A percentile compares a stretch with the other conserved stretches of the same genome.
Evolutionary conservation across 2,888 invertebrate species (phyloP).

Genomic region (Tricholauxania praeusta): DNA sequence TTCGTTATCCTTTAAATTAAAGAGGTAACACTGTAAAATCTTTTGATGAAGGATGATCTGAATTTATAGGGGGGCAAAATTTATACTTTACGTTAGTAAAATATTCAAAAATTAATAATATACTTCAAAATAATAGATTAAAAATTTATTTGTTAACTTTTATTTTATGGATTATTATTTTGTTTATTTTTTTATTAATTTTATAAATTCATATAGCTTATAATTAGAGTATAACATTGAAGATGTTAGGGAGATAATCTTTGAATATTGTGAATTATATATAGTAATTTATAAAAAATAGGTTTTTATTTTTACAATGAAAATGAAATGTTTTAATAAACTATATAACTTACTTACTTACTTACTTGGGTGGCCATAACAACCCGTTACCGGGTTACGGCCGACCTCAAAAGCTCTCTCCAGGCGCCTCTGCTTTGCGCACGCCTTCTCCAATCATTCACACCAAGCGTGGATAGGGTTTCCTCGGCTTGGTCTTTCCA

Average conservation of each 20-base stretch:
- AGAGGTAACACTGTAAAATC: constrained; percentile 66
- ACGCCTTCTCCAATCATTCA: too few species aligned
- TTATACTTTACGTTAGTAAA: constrained; percentile 64
- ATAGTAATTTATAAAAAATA: constrained; percentile 61
- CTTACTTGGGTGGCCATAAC: too few species aligned
- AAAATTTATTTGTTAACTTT: constrained; percentile 69
- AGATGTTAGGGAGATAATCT: constrained; percentile 66
- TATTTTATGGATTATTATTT: constrained; percentile 62
- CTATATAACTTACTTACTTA: too few species aligned
- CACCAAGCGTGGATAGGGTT: too few species aligned
- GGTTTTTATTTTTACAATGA: constrained; percentile 73
- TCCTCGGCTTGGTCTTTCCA: too few species aligned
- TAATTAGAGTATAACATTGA: constrained; percentile 68
- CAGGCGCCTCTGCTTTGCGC: too few species aligned
- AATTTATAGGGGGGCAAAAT: constrained; percentile 69
- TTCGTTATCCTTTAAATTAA: constrained; percentile 41
- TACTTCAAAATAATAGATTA: constrained; percentile 69
- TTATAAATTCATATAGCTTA: constrained; percentile 65
- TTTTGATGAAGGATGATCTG: constrained; percentile 70
- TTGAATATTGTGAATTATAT: constrained; percentile 55
- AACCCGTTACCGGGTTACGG: too few species aligned
- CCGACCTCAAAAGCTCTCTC: too few species aligned
- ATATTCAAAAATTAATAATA: constrained; percentile 65
- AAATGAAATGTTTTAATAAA: constrained; percentile 78
- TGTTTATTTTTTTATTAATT: constrained; percentile 18